Conservation (phyloP, 1,140 invertebrate genomes). For the Chironomus striatipennis region DNA sequence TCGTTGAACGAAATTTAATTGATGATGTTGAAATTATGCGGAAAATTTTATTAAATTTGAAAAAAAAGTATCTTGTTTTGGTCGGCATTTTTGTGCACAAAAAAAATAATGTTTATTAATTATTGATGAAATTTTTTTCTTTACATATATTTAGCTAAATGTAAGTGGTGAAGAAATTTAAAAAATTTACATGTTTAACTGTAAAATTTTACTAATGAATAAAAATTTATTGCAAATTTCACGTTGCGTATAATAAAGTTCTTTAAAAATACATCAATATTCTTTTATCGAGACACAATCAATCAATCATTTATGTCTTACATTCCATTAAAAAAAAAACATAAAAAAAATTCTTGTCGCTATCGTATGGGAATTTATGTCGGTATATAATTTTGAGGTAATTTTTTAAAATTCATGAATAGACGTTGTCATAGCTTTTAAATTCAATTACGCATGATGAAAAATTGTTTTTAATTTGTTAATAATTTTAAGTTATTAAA, state of each 20-base stretch:
- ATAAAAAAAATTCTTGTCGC: neutral
- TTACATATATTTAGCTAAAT: neutral
- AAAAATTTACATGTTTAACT: constrained; percentile 5
- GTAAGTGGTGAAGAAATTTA: neutral
- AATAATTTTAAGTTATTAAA: too few species aligned
- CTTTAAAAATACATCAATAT: too few species aligned
- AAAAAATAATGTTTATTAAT: neutral
- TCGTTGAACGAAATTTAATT: neutral
- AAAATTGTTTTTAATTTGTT: too few species aligned
- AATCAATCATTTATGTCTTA: neutral
- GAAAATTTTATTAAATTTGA: too few species aligned
- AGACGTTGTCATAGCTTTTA: neutral
- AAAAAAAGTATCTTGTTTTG: too few species aligned
- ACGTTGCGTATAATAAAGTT: neutral
- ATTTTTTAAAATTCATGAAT: neutral
- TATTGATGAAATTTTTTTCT: neutral
- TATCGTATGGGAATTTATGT: constrained; percentile 6
- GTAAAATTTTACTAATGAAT: constrained; percentile 1
- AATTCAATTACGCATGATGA: neutral
- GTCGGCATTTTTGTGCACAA: neutral
- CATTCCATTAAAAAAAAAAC: neutral
- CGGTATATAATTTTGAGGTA: neutral
- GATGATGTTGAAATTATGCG: too few species aligned
- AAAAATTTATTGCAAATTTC: constrained; percentile 4
- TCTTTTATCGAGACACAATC: neutral